Percentiles rank a stretch among this genome's conserved stretches.
These are phyloP conservation scores for Yponomeuta plumbellus DNA, from an alignment of 2,888 invertebrate species.

Conservation along the genomic window DNA sequence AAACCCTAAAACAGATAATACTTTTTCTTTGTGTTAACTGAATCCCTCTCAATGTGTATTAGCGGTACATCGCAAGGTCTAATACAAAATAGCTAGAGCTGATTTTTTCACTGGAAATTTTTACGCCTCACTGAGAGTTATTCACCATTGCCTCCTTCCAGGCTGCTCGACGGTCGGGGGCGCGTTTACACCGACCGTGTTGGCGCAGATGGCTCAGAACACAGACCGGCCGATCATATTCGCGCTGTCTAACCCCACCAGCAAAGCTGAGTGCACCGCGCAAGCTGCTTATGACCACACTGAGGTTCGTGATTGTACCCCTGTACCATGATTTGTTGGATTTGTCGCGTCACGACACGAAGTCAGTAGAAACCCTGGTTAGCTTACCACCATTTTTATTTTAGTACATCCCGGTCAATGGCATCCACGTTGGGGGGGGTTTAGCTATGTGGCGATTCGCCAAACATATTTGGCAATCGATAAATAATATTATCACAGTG, in stretches of 20 bases:
- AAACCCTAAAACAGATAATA: no score
- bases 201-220: slow-evolving; percentile 89
- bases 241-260: slow-evolving; percentile 98
- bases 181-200: slow-evolving; percentile 91
- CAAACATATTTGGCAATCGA: neutral
- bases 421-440: neutral
- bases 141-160: slow-evolving; percentile 24
- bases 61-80: no score
- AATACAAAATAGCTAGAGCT: no score
- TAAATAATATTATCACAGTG: neutral
- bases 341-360: no score
- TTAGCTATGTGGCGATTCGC: neutral
- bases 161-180: slow-evolving; percentile 96
- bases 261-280: slow-evolving; percentile 98
- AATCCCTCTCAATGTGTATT: no score
- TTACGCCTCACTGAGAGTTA: no score
- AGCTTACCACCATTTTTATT: neutral
- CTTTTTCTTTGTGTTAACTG: no score
- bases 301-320: slow-evolving; percentile 74
- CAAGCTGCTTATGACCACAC: slow-evolving; percentile 95
- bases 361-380: neutral
- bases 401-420: neutral
- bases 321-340: no score
- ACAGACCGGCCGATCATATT: slow-evolving; percentile 95
- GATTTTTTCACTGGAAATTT: no score